Evolutionary conservation across 2,888 invertebrate genomes (phyloP).

Genomic region (Leptothorax acervorum): DNA sequence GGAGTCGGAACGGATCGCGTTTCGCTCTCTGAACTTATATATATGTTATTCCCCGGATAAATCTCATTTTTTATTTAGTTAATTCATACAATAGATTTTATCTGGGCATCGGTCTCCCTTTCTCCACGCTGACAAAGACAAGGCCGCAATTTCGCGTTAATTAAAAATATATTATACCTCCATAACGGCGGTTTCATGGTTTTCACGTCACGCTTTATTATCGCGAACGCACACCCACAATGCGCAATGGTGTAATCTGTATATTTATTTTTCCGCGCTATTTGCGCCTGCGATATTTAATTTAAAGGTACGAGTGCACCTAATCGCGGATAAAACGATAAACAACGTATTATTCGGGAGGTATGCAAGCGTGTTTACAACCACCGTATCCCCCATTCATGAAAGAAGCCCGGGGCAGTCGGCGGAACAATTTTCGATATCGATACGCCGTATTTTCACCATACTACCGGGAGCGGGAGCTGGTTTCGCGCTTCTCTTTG

Average conservation of each 20-base stretch:
- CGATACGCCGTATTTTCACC: constrained; percentile 42
- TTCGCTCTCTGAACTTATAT: neutral
- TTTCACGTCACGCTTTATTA: neutral
- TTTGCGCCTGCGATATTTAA: neutral
- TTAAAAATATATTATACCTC: neutral
- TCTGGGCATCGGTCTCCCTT: neutral
- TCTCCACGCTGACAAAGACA: neutral
- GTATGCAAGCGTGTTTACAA: constrained; percentile 36
- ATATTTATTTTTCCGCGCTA: constrained; percentile 14
- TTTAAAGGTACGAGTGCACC: neutral
- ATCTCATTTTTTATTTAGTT: neutral
- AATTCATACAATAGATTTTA: neutral
- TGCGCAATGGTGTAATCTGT: neutral
- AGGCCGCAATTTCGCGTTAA: constrained; percentile 7
- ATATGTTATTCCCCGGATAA: neutral
- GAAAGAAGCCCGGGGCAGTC: constrained; percentile 53
- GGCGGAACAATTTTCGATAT: constrained; percentile 68
- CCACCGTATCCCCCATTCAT: constrained; percentile 42
- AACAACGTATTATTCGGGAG: constrained; percentile 17
- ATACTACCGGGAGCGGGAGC: neutral
- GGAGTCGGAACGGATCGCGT: neutral
- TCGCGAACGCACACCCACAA: neutral
- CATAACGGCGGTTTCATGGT: neutral
- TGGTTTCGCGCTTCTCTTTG: constrained; percentile 64
- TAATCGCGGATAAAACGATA: constrained; percentile 33